Percentiles rank a stretch among this genome's conserved stretches.
Evolutionary conservation across 1,140 invertebrate species (phyloP).

Genomic region (Trichonephila clavipes): DNA sequence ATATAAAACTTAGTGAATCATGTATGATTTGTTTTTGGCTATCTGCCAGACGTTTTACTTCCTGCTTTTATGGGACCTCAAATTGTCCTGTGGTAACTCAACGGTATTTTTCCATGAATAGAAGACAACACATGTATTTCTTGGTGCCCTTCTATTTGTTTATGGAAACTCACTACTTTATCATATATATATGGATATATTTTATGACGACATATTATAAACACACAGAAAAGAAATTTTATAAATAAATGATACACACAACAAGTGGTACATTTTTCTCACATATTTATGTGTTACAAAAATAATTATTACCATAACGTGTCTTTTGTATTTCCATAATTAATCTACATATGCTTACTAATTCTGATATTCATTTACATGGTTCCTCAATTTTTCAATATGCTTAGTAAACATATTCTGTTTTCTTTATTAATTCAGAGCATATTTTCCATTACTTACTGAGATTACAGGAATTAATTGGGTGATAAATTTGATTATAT

Average conservation of each 20-base stretch:
- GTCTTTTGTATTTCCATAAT: no score
- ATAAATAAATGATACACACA: neutral
- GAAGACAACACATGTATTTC: neutral
- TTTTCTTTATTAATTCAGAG: no score
- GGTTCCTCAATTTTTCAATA: no score
- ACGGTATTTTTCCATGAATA: neutral
- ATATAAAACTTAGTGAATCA: slow-evolving; percentile 51
- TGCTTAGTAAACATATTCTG: no score
- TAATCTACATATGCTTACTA: no score
- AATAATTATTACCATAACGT: no score
- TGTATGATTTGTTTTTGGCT: slow-evolving; percentile 37
- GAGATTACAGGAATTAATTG: no score
- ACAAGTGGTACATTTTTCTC: no score
- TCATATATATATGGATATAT: neutral
- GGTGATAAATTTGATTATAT: no score
- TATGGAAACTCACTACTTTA: neutral
- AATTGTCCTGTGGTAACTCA: neutral
- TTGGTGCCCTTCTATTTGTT: neutral
- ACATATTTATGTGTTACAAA: no score
- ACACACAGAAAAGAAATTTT: neutral
- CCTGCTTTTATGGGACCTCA: slow-evolving; percentile 45
- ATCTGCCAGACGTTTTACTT: slow-evolving; percentile 32
- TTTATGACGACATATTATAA: neutral
- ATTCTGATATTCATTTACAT: no score
- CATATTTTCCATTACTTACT: no score